Evolutionary conservation across 1,140 invertebrate genomes (phyloP).

Genomic region (Archegozetes longisetosus): DNA sequence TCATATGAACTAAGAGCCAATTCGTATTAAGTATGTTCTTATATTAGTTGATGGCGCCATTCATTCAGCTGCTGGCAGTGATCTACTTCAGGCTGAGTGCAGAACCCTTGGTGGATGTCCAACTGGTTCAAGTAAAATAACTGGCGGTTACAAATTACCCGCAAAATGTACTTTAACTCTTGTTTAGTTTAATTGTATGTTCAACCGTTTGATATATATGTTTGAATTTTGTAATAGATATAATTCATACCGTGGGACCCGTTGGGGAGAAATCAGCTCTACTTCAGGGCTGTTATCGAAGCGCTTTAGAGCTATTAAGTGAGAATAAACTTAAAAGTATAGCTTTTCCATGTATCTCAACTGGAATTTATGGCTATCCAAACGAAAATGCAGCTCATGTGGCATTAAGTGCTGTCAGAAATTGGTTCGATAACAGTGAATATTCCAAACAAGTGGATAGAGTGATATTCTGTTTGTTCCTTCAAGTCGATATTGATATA

Average conservation of each 20-base stretch:
- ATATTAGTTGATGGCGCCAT: constrained; percentile 61
- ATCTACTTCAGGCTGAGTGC: constrained; percentile 50
- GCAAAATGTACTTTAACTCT: constrained; percentile 37
- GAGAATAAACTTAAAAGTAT: constrained; percentile 46
- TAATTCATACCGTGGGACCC: constrained; percentile 69
- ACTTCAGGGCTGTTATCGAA: constrained; percentile 50
- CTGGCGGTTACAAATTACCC: constrained; percentile 51
- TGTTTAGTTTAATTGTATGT: constrained; percentile 2
- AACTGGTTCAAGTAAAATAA: constrained; percentile 63
- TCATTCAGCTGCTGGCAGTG: constrained; percentile 51
- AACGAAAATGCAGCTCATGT: constrained; percentile 53
- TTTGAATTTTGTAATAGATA: too few relatives aligned
- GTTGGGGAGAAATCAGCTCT: constrained; percentile 46
- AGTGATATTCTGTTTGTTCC: constrained; percentile 64
- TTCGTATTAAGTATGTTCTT: constrained; percentile 6
- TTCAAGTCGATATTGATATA: constrained; percentile 48
- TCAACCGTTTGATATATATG: constrained; percentile 1
- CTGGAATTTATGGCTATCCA: constrained; percentile 53
- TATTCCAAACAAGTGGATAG: constrained; percentile 36
- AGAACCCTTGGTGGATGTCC: constrained; percentile 47
- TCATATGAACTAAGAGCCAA: too few relatives aligned
- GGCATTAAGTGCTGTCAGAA: constrained; percentile 45
- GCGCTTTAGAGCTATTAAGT: constrained; percentile 40
- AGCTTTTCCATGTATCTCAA: constrained; percentile 35
- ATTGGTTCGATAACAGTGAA: constrained; percentile 45